Base-by-base conservation (phyloP, 2,888 invertebrate species). In the Acleris sparsana region DNA sequence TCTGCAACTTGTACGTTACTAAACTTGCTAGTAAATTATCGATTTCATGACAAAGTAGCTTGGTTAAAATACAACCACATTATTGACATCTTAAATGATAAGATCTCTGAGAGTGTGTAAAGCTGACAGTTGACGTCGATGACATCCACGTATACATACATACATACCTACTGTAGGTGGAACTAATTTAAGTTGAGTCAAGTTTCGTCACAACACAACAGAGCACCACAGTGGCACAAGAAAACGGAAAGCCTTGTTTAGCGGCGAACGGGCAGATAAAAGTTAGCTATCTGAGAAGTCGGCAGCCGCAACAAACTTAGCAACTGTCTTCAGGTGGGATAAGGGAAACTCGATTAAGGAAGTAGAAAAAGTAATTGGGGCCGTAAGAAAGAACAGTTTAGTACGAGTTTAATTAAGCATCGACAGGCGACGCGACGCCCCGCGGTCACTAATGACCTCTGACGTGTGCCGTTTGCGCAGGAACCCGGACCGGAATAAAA, bases 291-390 rank as follows among this genome's bases (percentile, higher is more conserved):
- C 66, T 77, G 79, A 76, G 80, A 84, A 84, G 80, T 85, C 80
- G 73, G 73, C 74, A 73, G 73, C 86, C 83, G 75, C 85, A 83
- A 84, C 87, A 83, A 88, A 89, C 84, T 88, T 87, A 73, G 74
- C 76, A 78, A 85, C 86, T 82, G 85, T 85, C 84, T 86, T 82
- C 85, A 86, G 87, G 87, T 87, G 74, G 83, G 84, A 85, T 85
- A 85, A 85, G 79, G 79, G 73, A 86, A 89, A 87, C 84, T 87
- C 85, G 83, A 86, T 88, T 87, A 88, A 84, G 82, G 75, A 81
- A 82, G 77, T 75, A 79, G 83, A 85, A 88, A 88, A 87, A 85
- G 87, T 85, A 85, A 86, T 86, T 81, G 81, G 78, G 73, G 71
- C 75, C 73, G 76, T 68, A 75, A 75, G 74, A 75, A 79, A 75